Base-by-base conservation (phyloP, 1,140 invertebrate species). In the Drosophila micromelanica region DNA sequence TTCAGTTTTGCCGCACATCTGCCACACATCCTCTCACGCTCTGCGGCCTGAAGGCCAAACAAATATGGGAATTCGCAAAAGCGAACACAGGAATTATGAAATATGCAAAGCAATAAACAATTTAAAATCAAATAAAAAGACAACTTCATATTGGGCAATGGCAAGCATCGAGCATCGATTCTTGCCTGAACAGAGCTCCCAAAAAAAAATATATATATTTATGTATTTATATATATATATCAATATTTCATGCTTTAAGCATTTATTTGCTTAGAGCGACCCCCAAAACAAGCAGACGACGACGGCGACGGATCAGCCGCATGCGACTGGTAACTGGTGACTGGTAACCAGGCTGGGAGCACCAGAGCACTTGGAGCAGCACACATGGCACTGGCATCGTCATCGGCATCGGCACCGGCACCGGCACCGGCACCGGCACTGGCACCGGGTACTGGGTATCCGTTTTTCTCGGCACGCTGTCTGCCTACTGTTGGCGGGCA, bases 71-170 rank as follows among this genome's bases (percentile, higher is more conserved):
- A 56, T 51, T 49, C 49, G 42, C 37, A 43, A 73, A 40, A 35
- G 30, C 49, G 55, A 54, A 54, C 38, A 67, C 45, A 59, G 72
- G 80, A 87, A 86, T 86, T 86, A 87, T 87, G 81, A 86, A 86
- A 86, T 86, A 86, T 86, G 82, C 81, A 87, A 82, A 86, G 82
- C 81, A 87, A 86, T 86, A 86, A 86, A 86, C 82, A 86, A 86
- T 86, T 87, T 86, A 78, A 87, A 86, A 86, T 86, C 82, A 86
- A 86, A 86, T 86, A 86, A 86, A 86, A 87, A 78, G 71, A 86
- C 82, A 87, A 82, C 81, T 87, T 86, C 81, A 86, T 86, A 65
- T 87, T 73, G 70, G 63, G 65, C 64, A 69, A 64, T 56, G 61
- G 73, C 73, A 72, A 76, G 59, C 73, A 49, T 30, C 76, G 73